Conservation (phyloP, 2,888 invertebrate genomes). For the Parochlus steinenii region DNA sequence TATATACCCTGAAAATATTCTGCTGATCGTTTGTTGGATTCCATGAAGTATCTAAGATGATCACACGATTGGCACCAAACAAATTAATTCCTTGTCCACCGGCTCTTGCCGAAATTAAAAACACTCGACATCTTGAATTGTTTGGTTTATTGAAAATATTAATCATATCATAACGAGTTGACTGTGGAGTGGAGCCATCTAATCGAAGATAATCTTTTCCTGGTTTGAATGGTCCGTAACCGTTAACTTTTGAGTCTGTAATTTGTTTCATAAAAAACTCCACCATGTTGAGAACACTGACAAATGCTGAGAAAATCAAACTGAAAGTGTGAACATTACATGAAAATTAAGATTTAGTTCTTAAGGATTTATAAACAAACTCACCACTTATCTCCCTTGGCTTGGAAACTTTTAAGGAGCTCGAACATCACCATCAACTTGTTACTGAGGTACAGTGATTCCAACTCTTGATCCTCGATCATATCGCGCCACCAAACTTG, state of each 20-base stretch:
- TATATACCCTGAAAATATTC: slow-evolving; percentile 76
- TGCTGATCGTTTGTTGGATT: slow-evolving; percentile 79
- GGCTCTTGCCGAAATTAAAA: slow-evolving; percentile 73
- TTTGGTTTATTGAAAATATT: slow-evolving; percentile 43
- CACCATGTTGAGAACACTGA: slow-evolving; percentile 59
- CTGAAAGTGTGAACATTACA: too few species aligned
- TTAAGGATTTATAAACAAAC: too few species aligned
- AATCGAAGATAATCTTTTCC: slow-evolving; percentile 57
- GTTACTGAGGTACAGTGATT: slow-evolving; percentile 48
- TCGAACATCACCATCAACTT: slow-evolving; percentile 60
- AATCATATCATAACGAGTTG: slow-evolving; percentile 40
- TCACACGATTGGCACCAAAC: slow-evolving; percentile 75
- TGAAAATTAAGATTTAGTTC: too few species aligned
- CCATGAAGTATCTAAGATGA: slow-evolving; percentile 84
- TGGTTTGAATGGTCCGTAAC: slow-evolving; percentile 16
- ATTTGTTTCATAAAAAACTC: slow-evolving; percentile 56
- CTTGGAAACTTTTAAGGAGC: slow-evolving; percentile 62
- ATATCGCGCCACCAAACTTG: slow-evolving; percentile 58
- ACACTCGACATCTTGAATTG: slow-evolving; percentile 23
- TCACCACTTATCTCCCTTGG: slow-evolving; percentile 70
- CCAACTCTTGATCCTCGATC: slow-evolving; percentile 42
- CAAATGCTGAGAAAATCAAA: slow-evolving; percentile 61
- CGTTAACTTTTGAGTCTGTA: slow-evolving; percentile 19
- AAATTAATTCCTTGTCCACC: slow-evolving; percentile 82
- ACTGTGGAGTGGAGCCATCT: slow-evolving; percentile 62